Conservation (phyloP, 64 coral and sea anemone genomes). For the Montipora foliosa region DNA sequence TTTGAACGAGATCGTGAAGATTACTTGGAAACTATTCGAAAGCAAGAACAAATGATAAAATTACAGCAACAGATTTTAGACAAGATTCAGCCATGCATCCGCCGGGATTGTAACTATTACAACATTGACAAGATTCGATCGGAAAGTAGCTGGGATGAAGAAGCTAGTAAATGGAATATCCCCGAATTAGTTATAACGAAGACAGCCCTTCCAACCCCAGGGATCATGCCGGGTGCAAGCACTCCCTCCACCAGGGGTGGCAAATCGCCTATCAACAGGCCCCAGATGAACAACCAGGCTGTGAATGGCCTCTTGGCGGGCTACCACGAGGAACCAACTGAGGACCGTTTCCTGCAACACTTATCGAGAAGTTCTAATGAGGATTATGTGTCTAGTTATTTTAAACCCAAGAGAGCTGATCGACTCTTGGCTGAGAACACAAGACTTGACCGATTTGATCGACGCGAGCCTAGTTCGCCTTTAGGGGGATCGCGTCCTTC, state of each 20-base stretch:
- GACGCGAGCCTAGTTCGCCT: conserved; percentile 38
- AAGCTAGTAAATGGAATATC: conserved; percentile 77
- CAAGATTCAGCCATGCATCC: conserved; percentile 96
- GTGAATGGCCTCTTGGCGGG: conserved; percentile 73
- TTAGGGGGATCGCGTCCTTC: conserved; percentile 29
- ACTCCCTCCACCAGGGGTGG: conserved; percentile 18
- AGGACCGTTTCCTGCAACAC: conserved; percentile 87
- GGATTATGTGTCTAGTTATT: conserved; percentile 84
- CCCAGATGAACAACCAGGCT: conserved; percentile 80
- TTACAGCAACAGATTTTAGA: conserved; percentile 92
- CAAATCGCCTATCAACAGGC: conserved; percentile 79
- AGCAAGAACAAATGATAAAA: conserved; percentile 86
- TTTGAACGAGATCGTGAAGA: conserved; percentile 92
- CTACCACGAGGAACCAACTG: conserved; percentile 71
- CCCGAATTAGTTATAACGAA: conserved; percentile 86
- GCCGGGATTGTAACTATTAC: conserved; percentile 96
- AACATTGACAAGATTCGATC: conserved; percentile 87
- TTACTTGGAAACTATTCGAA: conserved; percentile 91
- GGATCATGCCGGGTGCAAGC: conserved; percentile 77
- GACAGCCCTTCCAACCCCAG: conserved; percentile 86
- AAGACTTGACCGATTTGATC: conserved; percentile 53
- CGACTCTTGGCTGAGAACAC: conserved; percentile 77
- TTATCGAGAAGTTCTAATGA: conserved; percentile 69
- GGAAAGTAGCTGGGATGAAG: conserved; percentile 88
- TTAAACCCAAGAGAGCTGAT: conserved; percentile 96